Evolutionary conservation across 2,888 invertebrate species (phyloP).

Genomic region (Pristionchus exspectatus): DNA sequence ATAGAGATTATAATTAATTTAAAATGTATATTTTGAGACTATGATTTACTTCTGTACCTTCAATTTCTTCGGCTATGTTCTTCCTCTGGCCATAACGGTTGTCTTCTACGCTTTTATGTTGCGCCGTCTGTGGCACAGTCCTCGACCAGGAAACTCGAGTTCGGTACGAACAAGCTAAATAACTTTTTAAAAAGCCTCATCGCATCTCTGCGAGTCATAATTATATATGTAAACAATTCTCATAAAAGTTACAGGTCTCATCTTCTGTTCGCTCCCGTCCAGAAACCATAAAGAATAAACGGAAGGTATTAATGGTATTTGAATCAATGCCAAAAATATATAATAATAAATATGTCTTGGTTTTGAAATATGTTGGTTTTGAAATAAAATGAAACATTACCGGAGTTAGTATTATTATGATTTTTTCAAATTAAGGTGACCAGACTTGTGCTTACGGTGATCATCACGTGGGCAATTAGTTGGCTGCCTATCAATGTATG

Average conservation of each 20-base stretch:
- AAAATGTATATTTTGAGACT: slow-evolving; percentile 62
- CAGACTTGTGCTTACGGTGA: slow-evolving; percentile 87
- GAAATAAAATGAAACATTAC: no score
- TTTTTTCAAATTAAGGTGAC: slow-evolving; percentile 83
- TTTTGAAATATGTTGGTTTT: neutral
- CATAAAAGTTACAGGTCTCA: slow-evolving; percentile 56
- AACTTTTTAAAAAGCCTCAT: no score
- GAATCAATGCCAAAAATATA: neutral
- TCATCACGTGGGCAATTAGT: slow-evolving; percentile 91
- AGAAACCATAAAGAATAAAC: slow-evolving; percentile 73
- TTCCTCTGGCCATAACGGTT: slow-evolving; percentile 90
- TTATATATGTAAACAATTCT: no score
- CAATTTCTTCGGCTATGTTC: slow-evolving; percentile 90
- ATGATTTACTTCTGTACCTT: slow-evolving; percentile 85
- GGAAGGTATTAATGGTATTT: slow-evolving; percentile 60
- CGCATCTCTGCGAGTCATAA: no score
- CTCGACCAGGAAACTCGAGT: slow-evolving; percentile 67
- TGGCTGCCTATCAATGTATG: slow-evolving; percentile 93
- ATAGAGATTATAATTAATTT: no score
- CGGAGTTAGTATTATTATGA: no score
- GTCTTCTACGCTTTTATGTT: slow-evolving; percentile 92
- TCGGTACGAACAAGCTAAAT: slow-evolving; percentile 48
- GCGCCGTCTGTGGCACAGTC: slow-evolving; percentile 87
- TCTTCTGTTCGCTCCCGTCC: slow-evolving; percentile 70
- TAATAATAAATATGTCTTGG: neutral